Base-by-base conservation (phyloP, 2,113 vertebrate genomes). In the Chaetops frenatus region DNA sequence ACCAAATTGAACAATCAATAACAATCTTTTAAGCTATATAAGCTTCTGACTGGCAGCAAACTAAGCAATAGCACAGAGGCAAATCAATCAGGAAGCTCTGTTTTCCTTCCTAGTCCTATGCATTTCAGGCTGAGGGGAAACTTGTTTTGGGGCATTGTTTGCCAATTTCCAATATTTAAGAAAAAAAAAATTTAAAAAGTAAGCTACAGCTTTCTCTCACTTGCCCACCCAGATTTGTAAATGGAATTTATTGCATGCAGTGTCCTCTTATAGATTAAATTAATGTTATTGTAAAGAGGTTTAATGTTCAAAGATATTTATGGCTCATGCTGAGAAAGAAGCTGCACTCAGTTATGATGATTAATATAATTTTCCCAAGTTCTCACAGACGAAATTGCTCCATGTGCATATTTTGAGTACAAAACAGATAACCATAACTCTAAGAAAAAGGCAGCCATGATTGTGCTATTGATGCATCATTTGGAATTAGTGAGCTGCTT, bases 281-380 rank as follows among this genome's bases (percentile, higher is more conserved):
- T 97, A 97, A 97, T 97, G 95, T 97, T 97, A 98, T 97, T 98
- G 96, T 97, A 97, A 98, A 98, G 93, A 97, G 95, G 92, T 97
- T 97, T 96, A 98, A 97, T 97, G 95, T 94, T 97, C 93, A 93
- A 95, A 96, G 96, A 97, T 97, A 98, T 97, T 98, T 98, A 98
- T 97, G 96, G 84, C 92, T 97, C 97, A 96, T 61, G 94, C 96
- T 97, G 96, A 97, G 96, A 98, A 97, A 97, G 95, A 95, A 95
- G 95, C 95, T 95, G 93, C 91, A 97, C 90, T 97, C 93, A 61
- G 97, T 98, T 98, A 97, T 95, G 94, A 97, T 96, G 97, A 98
- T 97, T 97, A 97, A 97, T 97, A 95, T 70, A 97, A 97, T 94
- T 97, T 95, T 58, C 91, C 71, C 91, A 96, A 94, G 94, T 97